These are phyloP conservation scores for Todus mexicanus DNA, from an alignment of 2,797 vertebrate species.

Conservation along the genomic window DNA sequence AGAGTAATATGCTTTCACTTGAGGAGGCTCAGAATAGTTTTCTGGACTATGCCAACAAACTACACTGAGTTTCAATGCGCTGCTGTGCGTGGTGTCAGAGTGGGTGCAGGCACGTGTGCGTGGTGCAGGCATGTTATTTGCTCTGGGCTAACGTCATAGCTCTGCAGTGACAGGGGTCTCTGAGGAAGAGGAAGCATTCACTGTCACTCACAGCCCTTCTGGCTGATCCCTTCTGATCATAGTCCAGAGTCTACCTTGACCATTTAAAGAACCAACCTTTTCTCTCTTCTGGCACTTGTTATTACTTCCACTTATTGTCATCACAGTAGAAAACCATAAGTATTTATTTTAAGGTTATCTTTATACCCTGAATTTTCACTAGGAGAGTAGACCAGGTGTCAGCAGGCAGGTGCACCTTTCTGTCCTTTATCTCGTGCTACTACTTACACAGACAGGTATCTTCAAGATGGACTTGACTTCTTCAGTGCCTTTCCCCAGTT, in stretches of 20 bases:
- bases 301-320: background rate
- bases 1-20: background rate
- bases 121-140: rapidly evolving
- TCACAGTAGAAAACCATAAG: background rate
- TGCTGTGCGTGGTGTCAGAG: background rate
- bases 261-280: background rate
- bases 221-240: background rate
- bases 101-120: too few relatives aligned
- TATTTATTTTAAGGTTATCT: background rate
- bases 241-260: background rate
- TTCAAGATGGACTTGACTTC: background rate
- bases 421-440: background rate
- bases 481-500: background rate
- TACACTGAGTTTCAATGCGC: background rate
- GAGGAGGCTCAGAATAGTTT: background rate
- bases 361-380: background rate
- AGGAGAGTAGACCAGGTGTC: background rate
- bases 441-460: background rate
- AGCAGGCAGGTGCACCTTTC: background rate
- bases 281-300: background rate
- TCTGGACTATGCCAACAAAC: background rate
- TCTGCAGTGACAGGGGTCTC: background rate
- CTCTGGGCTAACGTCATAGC: background rate
- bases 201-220: background rate
- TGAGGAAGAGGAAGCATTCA: background rate